phyloP scores from a whole-genome alignment of 1,140 invertebrate genomes.

The Conus ventricosus region DNA sequence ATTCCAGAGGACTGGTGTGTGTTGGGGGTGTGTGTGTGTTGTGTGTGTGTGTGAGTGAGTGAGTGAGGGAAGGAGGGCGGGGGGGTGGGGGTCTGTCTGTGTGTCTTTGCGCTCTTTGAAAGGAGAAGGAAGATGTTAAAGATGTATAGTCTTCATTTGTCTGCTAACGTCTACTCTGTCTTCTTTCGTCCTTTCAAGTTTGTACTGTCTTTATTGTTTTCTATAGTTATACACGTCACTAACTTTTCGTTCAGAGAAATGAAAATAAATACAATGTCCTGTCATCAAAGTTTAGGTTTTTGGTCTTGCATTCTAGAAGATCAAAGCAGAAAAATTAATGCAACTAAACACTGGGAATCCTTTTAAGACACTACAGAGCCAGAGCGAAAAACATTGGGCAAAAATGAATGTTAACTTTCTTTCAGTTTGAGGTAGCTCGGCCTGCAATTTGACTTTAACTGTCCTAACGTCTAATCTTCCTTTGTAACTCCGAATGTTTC shows the following conservation, averaged over 20 bases:
- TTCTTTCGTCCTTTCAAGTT: not conserved
- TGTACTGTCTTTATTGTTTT: not conserved
- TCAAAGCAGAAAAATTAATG: too few relatives aligned
- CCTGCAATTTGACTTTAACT: too few relatives aligned
- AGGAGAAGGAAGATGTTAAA: too few relatives aligned
- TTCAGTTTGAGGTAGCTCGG: too few relatives aligned
- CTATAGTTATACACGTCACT: not conserved
- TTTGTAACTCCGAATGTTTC: not conserved
- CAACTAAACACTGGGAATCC: too few relatives aligned
- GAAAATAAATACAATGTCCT: not conserved
- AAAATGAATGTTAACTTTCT: too few relatives aligned
- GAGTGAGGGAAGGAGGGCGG: not conserved
- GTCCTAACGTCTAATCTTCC: too few relatives aligned
- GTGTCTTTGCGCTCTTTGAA: not conserved
- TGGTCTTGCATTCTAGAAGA: too few relatives aligned
- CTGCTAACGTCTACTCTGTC: not conserved
- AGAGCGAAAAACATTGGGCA: too few relatives aligned
- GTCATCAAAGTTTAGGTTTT: too few relatives aligned
- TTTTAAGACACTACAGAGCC: too few relatives aligned
- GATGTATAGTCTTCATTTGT: not conserved
- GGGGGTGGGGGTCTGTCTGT: not conserved
- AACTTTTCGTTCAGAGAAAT: not conserved
- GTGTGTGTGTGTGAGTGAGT: not conserved
- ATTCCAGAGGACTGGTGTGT: not conserved
- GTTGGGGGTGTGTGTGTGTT: not conserved